Conservation (phyloP, 2,888 invertebrate species). For the Cistogaster globosa region DNA sequence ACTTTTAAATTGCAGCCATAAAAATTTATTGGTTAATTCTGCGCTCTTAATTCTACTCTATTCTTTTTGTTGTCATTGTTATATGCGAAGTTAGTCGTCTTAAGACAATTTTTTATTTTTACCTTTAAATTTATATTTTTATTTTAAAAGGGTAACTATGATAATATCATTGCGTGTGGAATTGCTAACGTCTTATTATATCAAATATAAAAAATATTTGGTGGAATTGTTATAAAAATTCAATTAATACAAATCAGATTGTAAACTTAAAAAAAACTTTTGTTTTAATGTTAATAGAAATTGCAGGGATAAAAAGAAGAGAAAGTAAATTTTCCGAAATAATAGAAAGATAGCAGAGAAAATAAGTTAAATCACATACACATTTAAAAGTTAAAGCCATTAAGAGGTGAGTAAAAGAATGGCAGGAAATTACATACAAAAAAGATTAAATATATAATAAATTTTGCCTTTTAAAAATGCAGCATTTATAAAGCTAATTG, state of each 20-base stretch:
- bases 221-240: slow-evolving; percentile 62
- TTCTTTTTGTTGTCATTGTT: slow-evolving; percentile 1
- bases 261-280: slow-evolving; percentile 57
- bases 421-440: too few relatives aligned
- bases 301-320: slow-evolving; percentile 17
- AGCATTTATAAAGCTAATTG: too few relatives aligned
- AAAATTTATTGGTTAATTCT: slow-evolving; percentile 54
- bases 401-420: too few relatives aligned
- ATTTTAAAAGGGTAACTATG: slow-evolving; percentile 47
- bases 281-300: slow-evolving; percentile 60
- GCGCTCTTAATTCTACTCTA: neutral
- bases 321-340: neutral
- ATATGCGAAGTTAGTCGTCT: neutral
- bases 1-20: slow-evolving; percentile 29
- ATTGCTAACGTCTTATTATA: slow-evolving; percentile 35
- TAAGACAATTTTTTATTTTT: neutral
- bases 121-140: slow-evolving; percentile 7
- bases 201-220: slow-evolving; percentile 19
- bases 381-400: neutral
- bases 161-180: slow-evolving; percentile 39
- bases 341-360: neutral
- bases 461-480: too few relatives aligned
- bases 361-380: neutral
- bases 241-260: slow-evolving; percentile 66
- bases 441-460: too few relatives aligned